A percentile compares a stretch with the other conserved stretches of the same genome.
Conservation (phyloP, 2,113 vertebrate genomes). For the Nothoprocta perdicaria region DNA sequence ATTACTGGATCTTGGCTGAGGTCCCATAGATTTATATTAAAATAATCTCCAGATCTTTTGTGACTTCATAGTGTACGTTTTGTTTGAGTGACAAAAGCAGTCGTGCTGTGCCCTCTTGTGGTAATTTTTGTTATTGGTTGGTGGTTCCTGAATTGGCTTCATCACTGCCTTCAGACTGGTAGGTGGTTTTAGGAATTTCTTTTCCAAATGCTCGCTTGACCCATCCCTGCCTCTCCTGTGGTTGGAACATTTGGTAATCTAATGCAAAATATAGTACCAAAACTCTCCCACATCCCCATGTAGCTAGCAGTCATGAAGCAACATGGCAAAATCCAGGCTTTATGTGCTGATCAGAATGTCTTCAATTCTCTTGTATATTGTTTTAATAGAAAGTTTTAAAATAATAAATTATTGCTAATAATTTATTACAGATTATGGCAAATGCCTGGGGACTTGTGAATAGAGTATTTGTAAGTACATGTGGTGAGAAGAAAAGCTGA, state of each 20-base stretch:
- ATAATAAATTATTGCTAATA: background rate
- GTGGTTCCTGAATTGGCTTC: rapidly evolving
- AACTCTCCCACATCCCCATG: background rate
- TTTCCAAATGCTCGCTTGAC: background rate
- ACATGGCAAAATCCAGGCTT: background rate
- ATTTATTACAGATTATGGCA: background rate
- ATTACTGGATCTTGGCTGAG: background rate
- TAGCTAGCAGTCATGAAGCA: background rate
- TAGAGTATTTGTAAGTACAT: background rate
- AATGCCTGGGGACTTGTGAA: background rate
- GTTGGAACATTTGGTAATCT: background rate
- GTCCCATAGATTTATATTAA: rapidly evolving
- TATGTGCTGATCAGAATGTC: background rate
- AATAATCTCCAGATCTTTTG: background rate
- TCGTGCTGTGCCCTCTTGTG: background rate
- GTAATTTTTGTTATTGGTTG: background rate
- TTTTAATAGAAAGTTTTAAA: background rate
- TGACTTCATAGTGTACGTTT: rapidly evolving
- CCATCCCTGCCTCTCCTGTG: background rate
- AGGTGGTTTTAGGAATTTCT: background rate
- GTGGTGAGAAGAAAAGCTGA: background rate
- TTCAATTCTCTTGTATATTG: background rate
- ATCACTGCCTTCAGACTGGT: background rate
- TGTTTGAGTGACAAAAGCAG: background rate
- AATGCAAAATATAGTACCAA: background rate